A percentile compares a stretch with the other conserved stretches of the same genome.
Conservation (phyloP, 1,140 invertebrate species). For the Drosophila tani region DNA sequence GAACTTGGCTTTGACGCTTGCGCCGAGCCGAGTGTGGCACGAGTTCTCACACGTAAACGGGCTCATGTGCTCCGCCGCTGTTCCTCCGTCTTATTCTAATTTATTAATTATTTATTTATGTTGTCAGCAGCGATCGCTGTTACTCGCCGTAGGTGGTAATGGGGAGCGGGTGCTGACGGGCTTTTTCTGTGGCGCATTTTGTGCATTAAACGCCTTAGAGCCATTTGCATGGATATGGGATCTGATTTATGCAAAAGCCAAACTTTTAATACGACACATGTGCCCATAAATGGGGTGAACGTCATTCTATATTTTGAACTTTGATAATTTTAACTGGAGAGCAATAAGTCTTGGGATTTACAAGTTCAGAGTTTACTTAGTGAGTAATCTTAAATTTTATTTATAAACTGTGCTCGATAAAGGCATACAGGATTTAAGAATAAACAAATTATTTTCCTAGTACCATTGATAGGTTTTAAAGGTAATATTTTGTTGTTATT, state of each 20-base stretch:
- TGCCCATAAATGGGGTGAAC: conserved; percentile 29
- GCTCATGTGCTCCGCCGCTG: conserved; percentile 41
- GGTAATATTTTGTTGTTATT: no score
- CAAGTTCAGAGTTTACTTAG: not conserved
- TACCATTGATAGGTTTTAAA: no score
- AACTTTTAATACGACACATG: conserved; percentile 55
- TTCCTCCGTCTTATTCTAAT: conserved; percentile 71
- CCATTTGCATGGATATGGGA: conserved; percentile 56
- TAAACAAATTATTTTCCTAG: no score
- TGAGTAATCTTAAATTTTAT: no score
- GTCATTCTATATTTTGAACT: conserved; percentile 29
- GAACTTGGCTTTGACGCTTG: conserved; percentile 69
- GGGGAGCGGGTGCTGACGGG: conserved; percentile 5
- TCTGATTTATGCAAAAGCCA: conserved; percentile 47
- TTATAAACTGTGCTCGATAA: not conserved
- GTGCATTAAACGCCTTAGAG: conserved; percentile 68
- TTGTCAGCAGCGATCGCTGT: conserved; percentile 61
- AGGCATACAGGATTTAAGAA: no score
- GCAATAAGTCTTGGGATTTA: not conserved
- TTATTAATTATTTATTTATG: conserved; percentile 76
- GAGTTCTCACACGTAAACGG: conserved; percentile 51
- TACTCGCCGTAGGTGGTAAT: conserved; percentile 56
- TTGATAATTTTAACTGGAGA: not conserved
- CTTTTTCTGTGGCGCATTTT: conserved; percentile 50
- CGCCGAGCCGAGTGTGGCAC: conserved; percentile 51